Conservation (phyloP, 2,113 vertebrate genomes). For the Craseonycteris thonglongyai region DNA sequence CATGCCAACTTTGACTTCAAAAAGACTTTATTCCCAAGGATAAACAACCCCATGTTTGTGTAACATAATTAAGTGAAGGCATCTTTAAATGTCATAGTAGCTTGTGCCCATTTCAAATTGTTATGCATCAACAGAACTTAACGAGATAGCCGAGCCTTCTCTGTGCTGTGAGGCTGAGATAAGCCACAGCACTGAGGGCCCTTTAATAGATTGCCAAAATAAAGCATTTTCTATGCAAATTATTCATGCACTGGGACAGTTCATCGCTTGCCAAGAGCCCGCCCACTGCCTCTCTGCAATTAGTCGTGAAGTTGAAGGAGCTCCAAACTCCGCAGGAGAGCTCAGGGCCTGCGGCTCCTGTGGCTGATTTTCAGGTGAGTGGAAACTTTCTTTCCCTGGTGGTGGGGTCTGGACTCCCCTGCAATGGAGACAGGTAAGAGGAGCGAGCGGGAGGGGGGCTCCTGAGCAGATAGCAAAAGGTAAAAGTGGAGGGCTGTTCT, state of each 20-base stretch:
- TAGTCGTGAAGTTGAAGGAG: constrained; percentile 92
- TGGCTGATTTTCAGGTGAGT: constrained; percentile 77
- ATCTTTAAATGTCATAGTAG: constrained; percentile 99
- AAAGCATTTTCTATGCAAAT: constrained; percentile 99
- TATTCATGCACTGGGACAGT: constrained; percentile 98
- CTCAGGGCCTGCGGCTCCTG: constrained; percentile 77
- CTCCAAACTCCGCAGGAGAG: constrained; percentile 83
- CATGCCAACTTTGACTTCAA: constrained; percentile 99
- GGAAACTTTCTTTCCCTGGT: constrained; percentile 71
- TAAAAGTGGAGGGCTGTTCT: neutral
- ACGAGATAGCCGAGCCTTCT: constrained; percentile 99
- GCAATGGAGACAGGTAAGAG: neutral
- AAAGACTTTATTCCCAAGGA: constrained; percentile 98
- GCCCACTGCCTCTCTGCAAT: constrained; percentile 95
- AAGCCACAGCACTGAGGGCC: constrained; percentile 99
- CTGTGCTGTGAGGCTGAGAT: constrained; percentile 98
- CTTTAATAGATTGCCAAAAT: constrained; percentile 99
- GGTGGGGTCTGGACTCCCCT: neutral
- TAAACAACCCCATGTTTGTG: constrained; percentile 99
- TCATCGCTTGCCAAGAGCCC: constrained; percentile 93
- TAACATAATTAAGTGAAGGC: constrained; percentile 99
- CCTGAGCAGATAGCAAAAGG: neutral
- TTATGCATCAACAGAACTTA: constrained; percentile 99
- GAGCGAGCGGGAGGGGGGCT: neutral
- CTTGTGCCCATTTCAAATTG: constrained; percentile 99